Conservation (phyloP, 2,113 vertebrate species). For the Lichenostomus cassidix region DNA sequence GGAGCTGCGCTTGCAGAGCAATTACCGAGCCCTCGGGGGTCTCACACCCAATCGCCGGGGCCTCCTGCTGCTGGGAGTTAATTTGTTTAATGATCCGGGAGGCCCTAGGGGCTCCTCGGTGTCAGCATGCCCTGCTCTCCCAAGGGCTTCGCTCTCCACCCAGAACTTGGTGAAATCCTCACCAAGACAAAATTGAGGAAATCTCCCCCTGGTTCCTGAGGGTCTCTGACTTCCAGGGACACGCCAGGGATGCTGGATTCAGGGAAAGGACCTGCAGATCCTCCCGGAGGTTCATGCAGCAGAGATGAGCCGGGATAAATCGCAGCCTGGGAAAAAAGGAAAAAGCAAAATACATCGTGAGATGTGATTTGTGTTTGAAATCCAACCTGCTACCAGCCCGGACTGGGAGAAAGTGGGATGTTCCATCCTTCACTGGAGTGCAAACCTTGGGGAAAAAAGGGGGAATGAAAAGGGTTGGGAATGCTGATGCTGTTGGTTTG, state of each 20-base stretch:
- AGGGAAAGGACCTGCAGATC: neutral
- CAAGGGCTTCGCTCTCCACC: neutral
- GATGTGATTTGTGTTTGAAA: neutral
- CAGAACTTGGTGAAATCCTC: neutral
- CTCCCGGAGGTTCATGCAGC: neutral
- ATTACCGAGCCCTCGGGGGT: neutral
- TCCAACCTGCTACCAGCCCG: neutral
- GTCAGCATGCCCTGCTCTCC: neutral
- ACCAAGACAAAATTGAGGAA: neutral
- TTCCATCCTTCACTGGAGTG: neutral
- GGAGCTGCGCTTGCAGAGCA: neutral
- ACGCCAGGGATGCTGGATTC: accelerated
- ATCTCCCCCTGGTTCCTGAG: accelerated
- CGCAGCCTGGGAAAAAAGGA: neutral
- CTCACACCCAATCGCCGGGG: constrained; percentile 28
- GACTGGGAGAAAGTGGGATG: neutral
- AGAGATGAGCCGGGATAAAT: neutral
- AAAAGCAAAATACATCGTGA: accelerated
- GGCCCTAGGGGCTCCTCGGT: neutral
- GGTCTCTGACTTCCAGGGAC: neutral
- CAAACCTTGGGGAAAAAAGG: neutral
- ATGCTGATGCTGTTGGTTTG: neutral
- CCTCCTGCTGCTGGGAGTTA: constrained; percentile 1
- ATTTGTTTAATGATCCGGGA: constrained; percentile 45
- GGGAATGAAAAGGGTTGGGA: neutral